Conservation (phyloP, 1,140 invertebrate species). For the Drusus annulatus region DNA sequence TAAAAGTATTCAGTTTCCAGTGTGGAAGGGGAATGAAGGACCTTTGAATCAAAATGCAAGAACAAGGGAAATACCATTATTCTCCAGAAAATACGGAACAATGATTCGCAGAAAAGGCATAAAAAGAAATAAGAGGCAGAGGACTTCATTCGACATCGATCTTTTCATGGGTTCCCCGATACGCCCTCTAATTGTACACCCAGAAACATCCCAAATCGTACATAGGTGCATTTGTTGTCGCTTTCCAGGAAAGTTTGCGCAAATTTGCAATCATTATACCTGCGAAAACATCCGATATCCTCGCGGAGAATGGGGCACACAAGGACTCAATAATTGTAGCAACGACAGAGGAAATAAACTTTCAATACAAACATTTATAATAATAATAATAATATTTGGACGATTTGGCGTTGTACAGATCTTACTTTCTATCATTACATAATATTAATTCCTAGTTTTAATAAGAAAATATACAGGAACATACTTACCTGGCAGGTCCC, state of each 20-base stretch:
- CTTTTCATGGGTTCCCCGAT: not conserved
- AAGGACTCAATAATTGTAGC: not conserved
- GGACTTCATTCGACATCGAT: not conserved
- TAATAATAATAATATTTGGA: no score
- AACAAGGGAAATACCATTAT: not conserved
- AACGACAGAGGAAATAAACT: not conserved
- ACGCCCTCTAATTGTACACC: constrained; percentile 18
- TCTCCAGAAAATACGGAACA: constrained; percentile 16
- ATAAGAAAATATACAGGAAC: no score
- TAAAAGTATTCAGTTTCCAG: constrained; percentile 26
- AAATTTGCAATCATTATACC: constrained; percentile 33
- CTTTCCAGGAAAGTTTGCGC: constrained; percentile 30
- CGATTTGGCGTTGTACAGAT: no score
- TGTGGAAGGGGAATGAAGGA: not conserved
- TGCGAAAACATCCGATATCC: constrained; percentile 34
- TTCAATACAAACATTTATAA: no score
- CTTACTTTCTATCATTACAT: no score
- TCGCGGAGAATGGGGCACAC: not conserved
- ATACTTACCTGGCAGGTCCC: no score
- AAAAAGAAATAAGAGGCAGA: not conserved
- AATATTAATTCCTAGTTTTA: no score
- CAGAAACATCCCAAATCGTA: constrained; percentile 1
- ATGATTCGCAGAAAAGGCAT: constrained; percentile 13
- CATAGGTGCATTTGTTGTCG: not conserved
- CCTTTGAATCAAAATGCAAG: not conserved